Base-by-base conservation (phyloP, 2,797 vertebrate species). In the Halcyon badia region DNA sequence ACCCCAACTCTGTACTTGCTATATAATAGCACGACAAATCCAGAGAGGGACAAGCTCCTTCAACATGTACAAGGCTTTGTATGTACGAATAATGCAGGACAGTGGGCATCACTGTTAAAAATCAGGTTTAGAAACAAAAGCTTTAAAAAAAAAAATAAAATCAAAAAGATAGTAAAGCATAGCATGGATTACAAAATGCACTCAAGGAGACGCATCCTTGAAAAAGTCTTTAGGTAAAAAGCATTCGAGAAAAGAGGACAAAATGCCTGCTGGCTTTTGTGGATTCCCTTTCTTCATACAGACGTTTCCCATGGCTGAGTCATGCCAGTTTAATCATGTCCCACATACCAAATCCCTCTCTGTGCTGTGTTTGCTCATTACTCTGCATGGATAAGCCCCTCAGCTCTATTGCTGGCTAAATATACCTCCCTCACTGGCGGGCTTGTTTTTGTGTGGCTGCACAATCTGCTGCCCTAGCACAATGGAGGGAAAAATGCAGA, bases 281-380 rank as follows among this genome's bases (percentile, higher is more conserved):
- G 42, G 39, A 81, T 58, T 28, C 54, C 58, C 19, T n/a, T 75
- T 79, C 66, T 60, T 77, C 56, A 42, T 21, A 37, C 0, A 72
- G 70, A 73, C 33, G 54, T 73, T 79, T 85, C 71, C 42, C 41
- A 48, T 14, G 71, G 56, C 62, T 54, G 66, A 94, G 60, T 89
- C 91, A 92, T 31, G 30, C 42, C 83, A 62, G 48, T 77, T 92
- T 70, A 91, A 95, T 87, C 87, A 73, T 58, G 51, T 94, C n/a
- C 71, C 54, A 56, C 35, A 51, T 7, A 39, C 14, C 65, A 93
- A 96, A 92, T 87, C 87, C 68, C 39, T 52, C 49, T 82, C 60
- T 77, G n/a, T 73, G 73, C 37, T 13, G 11, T 17, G 48, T 94
- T 82, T 91, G 35, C 68, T 94, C 78, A 56, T 83, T 91, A 77